Percentiles rank a stretch among this genome's conserved stretches.
Evolutionary conservation across 2,113 vertebrate genomes (phyloP).

Genomic region (Dromaius novaehollandiae): DNA sequence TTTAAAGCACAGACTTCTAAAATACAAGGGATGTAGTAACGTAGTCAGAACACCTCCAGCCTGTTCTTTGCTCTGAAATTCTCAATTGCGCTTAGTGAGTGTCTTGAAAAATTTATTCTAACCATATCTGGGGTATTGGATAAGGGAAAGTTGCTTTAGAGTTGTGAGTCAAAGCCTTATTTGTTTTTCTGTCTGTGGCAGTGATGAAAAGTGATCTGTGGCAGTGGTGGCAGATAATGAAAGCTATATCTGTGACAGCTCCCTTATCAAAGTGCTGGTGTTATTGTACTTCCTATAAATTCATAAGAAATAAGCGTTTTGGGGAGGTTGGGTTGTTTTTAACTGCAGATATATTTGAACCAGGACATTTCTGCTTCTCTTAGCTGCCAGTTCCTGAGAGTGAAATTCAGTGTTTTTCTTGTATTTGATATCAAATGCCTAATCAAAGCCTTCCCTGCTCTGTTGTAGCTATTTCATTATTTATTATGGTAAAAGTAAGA

Average conservation of each 20-base stretch:
- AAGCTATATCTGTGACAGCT: slow-evolving; percentile 5
- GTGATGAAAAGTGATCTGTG: not conserved
- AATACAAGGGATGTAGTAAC: not conserved
- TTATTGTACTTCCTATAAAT: not conserved
- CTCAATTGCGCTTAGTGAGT: not conserved
- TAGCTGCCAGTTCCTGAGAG: slow-evolving; percentile 24
- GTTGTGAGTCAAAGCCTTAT: not conserved
- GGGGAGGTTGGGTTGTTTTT: not conserved
- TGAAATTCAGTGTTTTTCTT: slow-evolving; percentile 31
- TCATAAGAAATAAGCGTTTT: not conserved
- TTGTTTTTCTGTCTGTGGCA: not conserved
- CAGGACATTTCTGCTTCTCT: not conserved
- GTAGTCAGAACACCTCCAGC: not conserved
- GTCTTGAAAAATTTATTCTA: slow-evolving; percentile 12
- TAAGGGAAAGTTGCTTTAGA: not conserved
- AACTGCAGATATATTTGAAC: slow-evolving; percentile 1
- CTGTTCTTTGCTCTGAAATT: not conserved
- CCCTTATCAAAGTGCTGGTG: not conserved
- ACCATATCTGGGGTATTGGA: not conserved
- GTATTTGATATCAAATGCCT: slow-evolving; percentile 37
- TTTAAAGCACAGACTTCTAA: not conserved
- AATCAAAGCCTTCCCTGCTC: slow-evolving; percentile 38
- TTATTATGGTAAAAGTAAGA: slow-evolving; percentile 39
- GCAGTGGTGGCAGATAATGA: not conserved
- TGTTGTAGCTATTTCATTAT: slow-evolving; percentile 37